Conservation (phyloP, 2,113 vertebrate species). For the Arenaria interpres region DNA sequence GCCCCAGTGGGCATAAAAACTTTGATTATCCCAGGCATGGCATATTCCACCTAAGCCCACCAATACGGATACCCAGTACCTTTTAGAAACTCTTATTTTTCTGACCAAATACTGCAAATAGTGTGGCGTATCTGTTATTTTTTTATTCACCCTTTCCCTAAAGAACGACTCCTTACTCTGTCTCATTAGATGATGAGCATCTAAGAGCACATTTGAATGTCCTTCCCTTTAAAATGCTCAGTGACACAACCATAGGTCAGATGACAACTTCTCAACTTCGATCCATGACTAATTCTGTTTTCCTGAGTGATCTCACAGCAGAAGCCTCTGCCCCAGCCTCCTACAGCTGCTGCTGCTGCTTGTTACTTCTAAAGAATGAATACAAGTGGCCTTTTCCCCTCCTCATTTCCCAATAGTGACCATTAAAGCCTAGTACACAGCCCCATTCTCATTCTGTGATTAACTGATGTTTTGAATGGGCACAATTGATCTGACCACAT, state of each 20-base stretch:
- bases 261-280: not conserved
- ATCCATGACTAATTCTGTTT: slow-evolving; percentile 8
- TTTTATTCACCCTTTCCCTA: not conserved
- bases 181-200: not conserved
- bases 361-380: not conserved
- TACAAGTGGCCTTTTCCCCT: not conserved
- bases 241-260: not conserved
- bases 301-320: not conserved
- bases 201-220: not conserved
- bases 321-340: not conserved
- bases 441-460: not conserved
- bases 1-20: not conserved
- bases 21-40: not conserved
- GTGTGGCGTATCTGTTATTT: not conserved
- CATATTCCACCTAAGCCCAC: not conserved
- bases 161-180: not conserved
- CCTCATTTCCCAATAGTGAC: not conserved
- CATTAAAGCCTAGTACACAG: not conserved
- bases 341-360: not conserved
- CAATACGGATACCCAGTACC: not conserved
- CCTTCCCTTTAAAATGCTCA: not conserved
- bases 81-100: not conserved
- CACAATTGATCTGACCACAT: not conserved
- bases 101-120: not conserved
- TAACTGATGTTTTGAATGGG: not conserved